Evolutionary conservation across 2,797 vertebrate species (phyloP).

Genomic region (Chrosomus eos): DNA sequence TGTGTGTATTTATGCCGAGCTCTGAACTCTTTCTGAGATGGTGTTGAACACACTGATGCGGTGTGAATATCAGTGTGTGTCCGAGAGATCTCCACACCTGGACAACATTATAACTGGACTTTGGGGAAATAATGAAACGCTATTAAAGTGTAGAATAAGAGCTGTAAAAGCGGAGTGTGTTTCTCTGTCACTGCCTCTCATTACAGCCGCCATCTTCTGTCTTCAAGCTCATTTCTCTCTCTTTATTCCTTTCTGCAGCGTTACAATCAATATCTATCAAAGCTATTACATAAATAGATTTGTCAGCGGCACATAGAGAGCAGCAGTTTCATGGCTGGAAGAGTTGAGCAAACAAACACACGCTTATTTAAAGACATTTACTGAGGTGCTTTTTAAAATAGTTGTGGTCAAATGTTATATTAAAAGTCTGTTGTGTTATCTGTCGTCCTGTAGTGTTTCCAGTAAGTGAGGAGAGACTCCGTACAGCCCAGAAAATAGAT

Average conservation of each 20-base stretch:
- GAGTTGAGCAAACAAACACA: background rate
- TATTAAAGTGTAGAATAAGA: background rate
- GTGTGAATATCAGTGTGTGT: background rate
- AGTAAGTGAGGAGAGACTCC: background rate
- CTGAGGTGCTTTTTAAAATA: background rate
- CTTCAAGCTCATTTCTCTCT: constrained; percentile 78
- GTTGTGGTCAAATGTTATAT: no score
- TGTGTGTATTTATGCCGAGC: no score
- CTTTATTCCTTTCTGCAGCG: constrained; percentile 72
- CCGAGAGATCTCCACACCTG: background rate
- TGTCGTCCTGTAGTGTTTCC: background rate
- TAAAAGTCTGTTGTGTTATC: background rate
- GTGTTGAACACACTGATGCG: no score
- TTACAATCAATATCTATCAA: constrained; percentile 80
- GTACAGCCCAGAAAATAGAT: background rate
- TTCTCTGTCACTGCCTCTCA: constrained; percentile 54
- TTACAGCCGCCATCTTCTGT: constrained; percentile 72
- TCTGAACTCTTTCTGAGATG: no score
- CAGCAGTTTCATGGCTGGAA: constrained; percentile 64
- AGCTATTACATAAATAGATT: constrained; percentile 80
- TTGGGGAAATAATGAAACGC: background rate
- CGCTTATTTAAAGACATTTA: background rate
- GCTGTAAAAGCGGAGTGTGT: constrained; percentile 21
- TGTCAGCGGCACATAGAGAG: constrained; percentile 75
- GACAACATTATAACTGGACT: background rate